These are phyloP conservation scores for Heliocidaris tuberculata DNA, from an alignment of 35 echinoderm and acorn worm genomes.

Conservation along the genomic window DNA sequence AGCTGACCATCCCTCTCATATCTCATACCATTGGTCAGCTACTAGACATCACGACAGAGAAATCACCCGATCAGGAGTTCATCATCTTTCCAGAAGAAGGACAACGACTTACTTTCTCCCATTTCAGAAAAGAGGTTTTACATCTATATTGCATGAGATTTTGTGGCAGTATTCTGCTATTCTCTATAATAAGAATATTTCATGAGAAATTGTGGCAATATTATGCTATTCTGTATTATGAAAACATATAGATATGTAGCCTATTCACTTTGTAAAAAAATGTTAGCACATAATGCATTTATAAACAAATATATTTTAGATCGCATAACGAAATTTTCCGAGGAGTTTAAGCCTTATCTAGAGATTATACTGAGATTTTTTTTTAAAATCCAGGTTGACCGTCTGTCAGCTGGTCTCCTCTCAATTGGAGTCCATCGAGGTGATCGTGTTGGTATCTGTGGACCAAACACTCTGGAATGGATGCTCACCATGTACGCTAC, in stretches of 20 bases:
- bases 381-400: slow-evolving; percentile 40
- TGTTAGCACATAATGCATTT: too few species aligned
- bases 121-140: slow-evolving; percentile 57
- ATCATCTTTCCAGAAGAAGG: slow-evolving; percentile 40
- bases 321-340: neutral
- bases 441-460: slow-evolving; percentile 64
- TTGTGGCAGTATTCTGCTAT: neutral
- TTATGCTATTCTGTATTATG: neutral
- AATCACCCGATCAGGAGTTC: slow-evolving; percentile 43
- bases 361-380: neutral
- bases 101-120: slow-evolving; percentile 31
- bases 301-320: neutral
- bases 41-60: slow-evolving; percentile 34
- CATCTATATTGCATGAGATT: neutral
- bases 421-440: slow-evolving; percentile 50
- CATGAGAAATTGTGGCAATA: neutral
- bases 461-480: slow-evolving; percentile 64
- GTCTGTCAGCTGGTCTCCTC: slow-evolving; percentile 65
- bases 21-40: slow-evolving; percentile 50
- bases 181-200: neutral
- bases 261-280: neutral
- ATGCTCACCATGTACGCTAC: slow-evolving; percentile 61
- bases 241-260: neutral
- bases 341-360: neutral
- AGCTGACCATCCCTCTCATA: slow-evolving; percentile 3